phyloP scores from a whole-genome alignment of 2,113 vertebrate genomes.

The Burhinus bistriatus region DNA sequence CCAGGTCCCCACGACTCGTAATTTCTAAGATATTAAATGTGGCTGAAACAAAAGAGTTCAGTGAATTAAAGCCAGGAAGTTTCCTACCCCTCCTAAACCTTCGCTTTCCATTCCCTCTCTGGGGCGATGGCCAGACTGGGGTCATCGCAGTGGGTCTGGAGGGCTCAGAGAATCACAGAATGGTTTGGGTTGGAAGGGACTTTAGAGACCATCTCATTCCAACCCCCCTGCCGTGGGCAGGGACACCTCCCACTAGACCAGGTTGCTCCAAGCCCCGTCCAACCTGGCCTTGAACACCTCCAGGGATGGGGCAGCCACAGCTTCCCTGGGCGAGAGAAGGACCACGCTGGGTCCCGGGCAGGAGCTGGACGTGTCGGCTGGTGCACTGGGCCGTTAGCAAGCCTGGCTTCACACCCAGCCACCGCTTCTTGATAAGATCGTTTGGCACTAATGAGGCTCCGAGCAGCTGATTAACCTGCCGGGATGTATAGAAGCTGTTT shows the following conservation, averaged over 20 bases:
- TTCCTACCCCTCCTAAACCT: neutral
- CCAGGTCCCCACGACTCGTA: neutral
- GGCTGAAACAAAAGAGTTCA: slow-evolving; percentile 41
- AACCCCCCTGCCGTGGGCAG: no score
- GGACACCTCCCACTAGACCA: no score
- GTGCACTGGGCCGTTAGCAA: neutral
- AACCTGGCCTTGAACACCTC: no score
- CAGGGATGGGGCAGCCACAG: no score
- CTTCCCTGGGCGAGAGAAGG: neutral
- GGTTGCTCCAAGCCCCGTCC: no score
- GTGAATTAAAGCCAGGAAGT: slow-evolving; percentile 48
- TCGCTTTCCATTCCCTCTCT: neutral
- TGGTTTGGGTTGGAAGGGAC: no score
- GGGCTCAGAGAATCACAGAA: neutral
- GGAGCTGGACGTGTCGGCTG: neutral
- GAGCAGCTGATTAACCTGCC: neutral
- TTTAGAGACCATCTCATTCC: no score
- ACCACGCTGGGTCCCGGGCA: neutral
- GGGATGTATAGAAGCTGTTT: neutral
- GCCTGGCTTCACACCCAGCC: neutral
- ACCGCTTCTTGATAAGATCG: neutral
- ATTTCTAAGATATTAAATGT: slow-evolving; percentile 69
- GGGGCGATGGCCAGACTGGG: neutral
- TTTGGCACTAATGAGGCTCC: slow-evolving; percentile 9
- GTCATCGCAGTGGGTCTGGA: neutral